Evolutionary conservation across 2,113 vertebrate genomes (phyloP).

Genomic region (Ahaetulla prasina): DNA sequence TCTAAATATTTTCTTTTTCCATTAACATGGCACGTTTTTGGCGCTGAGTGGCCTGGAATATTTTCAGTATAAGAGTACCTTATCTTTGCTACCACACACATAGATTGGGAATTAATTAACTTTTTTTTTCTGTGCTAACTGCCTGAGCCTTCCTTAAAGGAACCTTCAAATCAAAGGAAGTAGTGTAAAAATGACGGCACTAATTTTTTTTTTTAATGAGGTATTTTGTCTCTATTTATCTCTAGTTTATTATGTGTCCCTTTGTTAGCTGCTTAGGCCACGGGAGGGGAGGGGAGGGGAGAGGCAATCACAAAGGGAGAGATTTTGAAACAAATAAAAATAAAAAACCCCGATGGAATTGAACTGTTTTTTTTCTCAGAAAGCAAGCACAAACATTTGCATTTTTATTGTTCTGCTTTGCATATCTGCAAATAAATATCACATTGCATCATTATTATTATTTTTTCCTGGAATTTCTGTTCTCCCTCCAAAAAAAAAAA

Average conservation of each 20-base stretch:
- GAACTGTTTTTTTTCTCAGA: neutral
- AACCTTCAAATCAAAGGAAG: slow-evolving; percentile 64
- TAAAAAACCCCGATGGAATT: neutral
- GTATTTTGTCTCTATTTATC: slow-evolving; percentile 43
- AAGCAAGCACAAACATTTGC: neutral
- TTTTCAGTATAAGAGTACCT: slow-evolving; percentile 30
- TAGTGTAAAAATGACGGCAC: slow-evolving; percentile 52
- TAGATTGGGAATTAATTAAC: slow-evolving; percentile 61
- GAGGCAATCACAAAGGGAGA: neutral
- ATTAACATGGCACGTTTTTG: neutral
- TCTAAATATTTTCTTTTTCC: slow-evolving; percentile 15
- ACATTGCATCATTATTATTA: neutral
- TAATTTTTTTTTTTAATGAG: slow-evolving; percentile 63
- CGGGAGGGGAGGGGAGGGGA: neutral
- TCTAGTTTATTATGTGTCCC: slow-evolving; percentile 10
- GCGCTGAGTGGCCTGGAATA: slow-evolving; percentile 1
- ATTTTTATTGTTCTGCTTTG: neutral
- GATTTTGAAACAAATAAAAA: neutral
- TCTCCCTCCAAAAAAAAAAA: neutral
- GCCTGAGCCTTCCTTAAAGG: slow-evolving; percentile 46
- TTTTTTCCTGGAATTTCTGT: neutral
- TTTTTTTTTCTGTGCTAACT: slow-evolving; percentile 39
- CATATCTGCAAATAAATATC: neutral
- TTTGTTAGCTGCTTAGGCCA: slow-evolving; percentile 40
- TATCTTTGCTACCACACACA: slow-evolving; percentile 8